phyloP scores from a whole-genome alignment of 2,113 vertebrate genomes.

The Puntigrus tetrazona region DNA sequence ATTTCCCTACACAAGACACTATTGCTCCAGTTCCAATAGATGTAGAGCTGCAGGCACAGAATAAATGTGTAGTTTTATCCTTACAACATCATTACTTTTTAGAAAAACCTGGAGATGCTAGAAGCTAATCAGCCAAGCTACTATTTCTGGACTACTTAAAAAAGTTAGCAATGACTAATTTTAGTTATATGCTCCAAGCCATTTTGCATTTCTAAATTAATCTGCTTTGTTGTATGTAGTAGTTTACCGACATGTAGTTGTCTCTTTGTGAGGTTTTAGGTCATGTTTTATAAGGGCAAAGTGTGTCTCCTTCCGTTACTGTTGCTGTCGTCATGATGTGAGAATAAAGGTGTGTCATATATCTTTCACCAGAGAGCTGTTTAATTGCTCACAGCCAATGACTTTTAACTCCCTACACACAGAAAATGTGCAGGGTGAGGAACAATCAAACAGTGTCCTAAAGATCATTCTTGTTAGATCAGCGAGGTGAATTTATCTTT shows the following conservation, averaged over 20 bases:
- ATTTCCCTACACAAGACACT: neutral
- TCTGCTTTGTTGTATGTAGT: neutral
- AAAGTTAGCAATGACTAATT: neutral
- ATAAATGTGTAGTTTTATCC: neutral
- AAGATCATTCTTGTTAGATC: conserved; percentile 15
- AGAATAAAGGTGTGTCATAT: neutral
- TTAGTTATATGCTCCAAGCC: neutral
- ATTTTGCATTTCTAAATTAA: neutral
- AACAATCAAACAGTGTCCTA: neutral
- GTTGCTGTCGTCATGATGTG: neutral
- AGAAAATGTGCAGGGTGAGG: neutral
- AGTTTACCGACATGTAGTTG: neutral
- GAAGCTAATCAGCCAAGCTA: neutral
- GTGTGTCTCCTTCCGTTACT: neutral
- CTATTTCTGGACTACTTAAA: neutral
- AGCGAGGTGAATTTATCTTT: conserved; percentile 18
- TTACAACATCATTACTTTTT: neutral
- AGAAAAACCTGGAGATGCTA: neutral
- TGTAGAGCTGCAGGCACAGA: neutral
- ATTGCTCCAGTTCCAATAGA: neutral
- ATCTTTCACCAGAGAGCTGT: conserved; percentile 29
- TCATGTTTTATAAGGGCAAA: conserved; percentile 29
- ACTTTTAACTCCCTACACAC: conserved; percentile 1
- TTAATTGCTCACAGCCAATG: conserved; percentile 29
- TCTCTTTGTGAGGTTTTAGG: conserved; percentile 15